These are phyloP conservation scores for Haplotaxodon microlepis DNA, from an alignment of 2,113 vertebrate species.

Conservation along the genomic window DNA sequence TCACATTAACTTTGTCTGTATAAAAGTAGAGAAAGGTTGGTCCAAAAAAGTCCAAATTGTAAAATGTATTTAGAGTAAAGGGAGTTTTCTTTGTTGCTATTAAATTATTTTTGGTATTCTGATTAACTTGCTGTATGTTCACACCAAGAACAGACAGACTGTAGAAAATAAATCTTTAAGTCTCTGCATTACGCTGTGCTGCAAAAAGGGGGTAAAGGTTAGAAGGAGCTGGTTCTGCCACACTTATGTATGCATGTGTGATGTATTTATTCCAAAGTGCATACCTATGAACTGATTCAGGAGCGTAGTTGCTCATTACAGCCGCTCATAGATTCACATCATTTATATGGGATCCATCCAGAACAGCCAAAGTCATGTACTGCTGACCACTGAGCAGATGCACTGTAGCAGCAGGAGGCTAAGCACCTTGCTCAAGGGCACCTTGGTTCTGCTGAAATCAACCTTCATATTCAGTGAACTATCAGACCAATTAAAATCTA, in stretches of 20 bases:
- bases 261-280: background rate
- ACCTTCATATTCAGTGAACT: background rate
- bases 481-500: background rate
- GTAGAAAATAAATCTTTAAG: background rate
- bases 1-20: background rate
- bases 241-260: background rate
- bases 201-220: background rate
- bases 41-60: background rate
- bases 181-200: background rate
- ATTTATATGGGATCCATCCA: background rate
- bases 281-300: background rate
- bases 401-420: background rate
- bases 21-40: background rate
- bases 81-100: background rate
- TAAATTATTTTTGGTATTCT: background rate
- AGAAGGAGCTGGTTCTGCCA: background rate
- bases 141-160: background rate
- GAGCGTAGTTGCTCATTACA: background rate
- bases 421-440: constrained; percentile 43
- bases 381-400: constrained; percentile 31
- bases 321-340: background rate
- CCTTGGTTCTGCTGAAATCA: background rate
- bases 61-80: background rate
- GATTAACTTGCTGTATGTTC: background rate
- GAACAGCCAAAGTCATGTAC: background rate